phyloP scores from a whole-genome alignment of 1,140 invertebrate species.

The Phenacoccus solenopsis region DNA sequence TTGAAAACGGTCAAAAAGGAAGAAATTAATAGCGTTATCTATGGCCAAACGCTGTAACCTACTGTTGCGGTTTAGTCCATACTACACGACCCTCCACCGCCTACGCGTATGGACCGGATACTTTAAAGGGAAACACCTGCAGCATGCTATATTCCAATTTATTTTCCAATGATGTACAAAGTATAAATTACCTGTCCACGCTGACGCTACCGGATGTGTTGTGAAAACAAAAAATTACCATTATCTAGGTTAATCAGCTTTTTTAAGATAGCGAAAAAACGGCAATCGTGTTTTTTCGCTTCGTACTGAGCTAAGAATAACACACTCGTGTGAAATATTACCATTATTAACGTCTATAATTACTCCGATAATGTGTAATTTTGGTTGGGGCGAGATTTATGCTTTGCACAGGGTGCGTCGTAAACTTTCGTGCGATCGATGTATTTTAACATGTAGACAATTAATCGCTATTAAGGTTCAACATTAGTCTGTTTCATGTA shows the following conservation, averaged over 20 bases:
- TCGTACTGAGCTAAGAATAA: background rate
- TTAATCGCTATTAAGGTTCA: too few species aligned
- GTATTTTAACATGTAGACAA: too few species aligned
- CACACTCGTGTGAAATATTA: background rate
- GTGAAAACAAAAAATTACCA: background rate
- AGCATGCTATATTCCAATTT: conserved; percentile 17
- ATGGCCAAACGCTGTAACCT: conserved; percentile 1
- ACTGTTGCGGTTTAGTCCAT: background rate
- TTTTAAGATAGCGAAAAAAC: background rate
- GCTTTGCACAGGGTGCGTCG: background rate
- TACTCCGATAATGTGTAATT: background rate
- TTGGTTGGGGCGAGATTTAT: background rate
- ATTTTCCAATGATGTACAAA: conserved; percentile 11
- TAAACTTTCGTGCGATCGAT: too few species aligned
- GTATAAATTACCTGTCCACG: conserved; percentile 15
- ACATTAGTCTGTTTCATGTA: too few species aligned
- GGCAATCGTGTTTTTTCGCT: background rate
- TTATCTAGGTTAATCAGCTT: background rate
- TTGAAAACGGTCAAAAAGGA: conserved; percentile 14
- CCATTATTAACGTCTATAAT: background rate
- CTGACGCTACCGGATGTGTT: background rate
- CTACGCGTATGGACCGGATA: background rate
- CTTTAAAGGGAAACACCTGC: background rate
- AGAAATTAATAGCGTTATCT: conserved; percentile 14
- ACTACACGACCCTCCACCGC: background rate